Conservation (phyloP, 35 echinoderm and acorn worm genomes). For the Patiria miniata region DNA sequence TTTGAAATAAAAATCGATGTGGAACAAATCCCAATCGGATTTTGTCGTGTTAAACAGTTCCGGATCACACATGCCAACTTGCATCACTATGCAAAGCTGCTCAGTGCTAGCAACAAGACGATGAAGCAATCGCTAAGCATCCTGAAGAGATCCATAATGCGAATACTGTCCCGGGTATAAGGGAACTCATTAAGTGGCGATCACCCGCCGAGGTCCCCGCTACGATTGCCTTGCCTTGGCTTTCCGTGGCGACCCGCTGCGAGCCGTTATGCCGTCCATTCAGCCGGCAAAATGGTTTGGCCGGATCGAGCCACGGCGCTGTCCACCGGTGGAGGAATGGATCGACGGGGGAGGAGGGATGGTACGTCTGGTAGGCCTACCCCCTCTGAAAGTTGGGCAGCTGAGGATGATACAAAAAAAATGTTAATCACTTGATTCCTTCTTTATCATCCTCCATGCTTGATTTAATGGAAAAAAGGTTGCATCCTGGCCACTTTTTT, state of each 20-base stretch:
- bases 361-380: neutral
- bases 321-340: neutral
- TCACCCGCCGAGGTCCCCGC: neutral
- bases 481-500: too few relatives aligned
- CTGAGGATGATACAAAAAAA: too few relatives aligned
- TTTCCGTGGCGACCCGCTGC: conserved; percentile 21
- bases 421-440: too few relatives aligned
- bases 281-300: neutral
- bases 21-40: too few relatives aligned
- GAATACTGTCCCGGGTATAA: neutral
- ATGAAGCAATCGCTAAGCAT: neutral
- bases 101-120: neutral
- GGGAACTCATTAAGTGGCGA: neutral
- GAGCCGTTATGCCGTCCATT: conserved; percentile 29
- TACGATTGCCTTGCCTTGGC: conserved; percentile 5
- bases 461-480: too few relatives aligned
- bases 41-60: too few relatives aligned
- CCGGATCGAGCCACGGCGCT: too few relatives aligned
- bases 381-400: neutral
- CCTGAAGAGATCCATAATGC: neutral
- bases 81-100: too few relatives aligned
- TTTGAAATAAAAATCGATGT: too few relatives aligned
- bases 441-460: too few relatives aligned
- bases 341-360: conserved; percentile 1
- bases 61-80: too few relatives aligned